Evolutionary conservation across 1,140 invertebrate species (phyloP), one percentile per base, ranked within the genome.

Genomic region (Danaus plexippus): DNA sequence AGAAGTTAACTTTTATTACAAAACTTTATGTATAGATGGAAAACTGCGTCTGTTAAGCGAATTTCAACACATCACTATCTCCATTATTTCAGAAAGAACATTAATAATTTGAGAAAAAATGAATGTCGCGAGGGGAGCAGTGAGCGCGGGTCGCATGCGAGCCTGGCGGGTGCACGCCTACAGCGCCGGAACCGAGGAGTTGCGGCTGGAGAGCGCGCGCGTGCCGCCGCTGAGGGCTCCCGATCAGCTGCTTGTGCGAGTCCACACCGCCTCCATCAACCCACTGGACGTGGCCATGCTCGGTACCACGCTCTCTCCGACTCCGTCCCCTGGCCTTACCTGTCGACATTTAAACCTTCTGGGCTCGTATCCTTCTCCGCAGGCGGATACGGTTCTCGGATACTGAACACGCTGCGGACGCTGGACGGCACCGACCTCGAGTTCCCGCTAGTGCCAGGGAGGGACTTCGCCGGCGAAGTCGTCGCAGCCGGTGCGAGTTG

Each of bases 281-380:
- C 96, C 96, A 0, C 93, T 99, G 59, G 97, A 99, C 87, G 81
- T 96, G 9, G 89, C 90, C 47, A 97, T 98, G 95, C 89, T 92
- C 54, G 89, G 94, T 92, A 88, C 50, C 15, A 15, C 15, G 15
- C 15, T 15, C 1, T 15, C 15, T 3, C 15, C 3, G 15, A 15
- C 15, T 15, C 3, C 15, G 3, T 1, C 15, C 15, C 15, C 15
- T 15, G 1, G 15, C 15, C 15, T 15, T 15, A 15, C 15, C 15
- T 15, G 15, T 15, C 1, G 15, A 15, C 15, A 15, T 32, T 42
- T 7, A 11, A 43, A 44, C 8, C 45, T 6, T 51, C 47, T 15
- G 32, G 15, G 9, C 6, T 15, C n/a, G 15, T 15, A 15, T 15
- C 15, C 15, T 15, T 13, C 12, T 47, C 9, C 7, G 11, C 67